Base-by-base conservation (phyloP, 2,888 invertebrate species). In the Epinotia nisella region DNA sequence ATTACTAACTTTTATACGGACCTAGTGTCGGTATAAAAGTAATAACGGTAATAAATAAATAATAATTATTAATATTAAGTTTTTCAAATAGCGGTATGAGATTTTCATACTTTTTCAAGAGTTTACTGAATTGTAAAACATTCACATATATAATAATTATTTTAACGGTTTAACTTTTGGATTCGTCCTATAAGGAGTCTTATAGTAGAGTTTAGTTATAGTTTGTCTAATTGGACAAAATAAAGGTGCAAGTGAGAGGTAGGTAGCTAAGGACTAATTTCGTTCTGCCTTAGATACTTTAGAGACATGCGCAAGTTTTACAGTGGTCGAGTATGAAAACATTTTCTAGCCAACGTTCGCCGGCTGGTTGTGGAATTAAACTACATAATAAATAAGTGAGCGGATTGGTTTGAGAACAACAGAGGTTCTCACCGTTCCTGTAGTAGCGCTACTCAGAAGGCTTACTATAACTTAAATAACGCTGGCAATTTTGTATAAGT, bases 381-480 rank as follows among this genome's bases (percentile, higher is more conserved):
- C 85, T 87, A 83, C 81, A 76, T 76, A 80, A 83, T 87, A 85
- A 83, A 85, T 85, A 85, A 83, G 80, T 80, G 74, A 82, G 79
- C 75, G 60, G 70, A 74, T 74, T 70, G 70, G 70, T 66, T 61
- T 24, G 61, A 66, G 66, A 70, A 67, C 66, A 76, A 70, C 73
- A 67, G 76, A 66, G 76, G 76, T 78, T 78, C 74, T 70, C 74
- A 45, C 24, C 3, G 70, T 83, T 82, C 78, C 82, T 83, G 21
- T 71, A 80, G 75, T 64, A 76, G 70, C 76, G 75, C 71, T 76
- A 75, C 71, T 74, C 68, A 61, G 56, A 75, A 75, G 58, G 65
- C 71, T 15, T 62, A 62, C 61, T 72, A n/a, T n/a, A 19, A 21
- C 7, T 35, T 3, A 21, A 41, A 21, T 19, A 19, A 72, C 72